Evolutionary conservation across 2,888 invertebrate genomes (phyloP).

Genomic region (Hydrotaea diabolus): DNA sequence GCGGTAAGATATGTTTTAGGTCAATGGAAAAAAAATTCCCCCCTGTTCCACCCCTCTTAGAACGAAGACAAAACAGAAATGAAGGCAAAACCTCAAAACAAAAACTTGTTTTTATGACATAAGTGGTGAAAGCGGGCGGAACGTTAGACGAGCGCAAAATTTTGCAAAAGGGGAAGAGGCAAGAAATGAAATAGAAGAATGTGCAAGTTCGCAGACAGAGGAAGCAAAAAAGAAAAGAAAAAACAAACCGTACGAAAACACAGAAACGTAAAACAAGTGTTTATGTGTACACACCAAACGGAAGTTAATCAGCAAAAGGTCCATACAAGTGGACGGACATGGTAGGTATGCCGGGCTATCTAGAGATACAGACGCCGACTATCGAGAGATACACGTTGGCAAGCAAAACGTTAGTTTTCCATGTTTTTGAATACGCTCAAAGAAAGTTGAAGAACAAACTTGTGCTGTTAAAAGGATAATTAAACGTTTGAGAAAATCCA

Average conservation of each 20-base stretch:
- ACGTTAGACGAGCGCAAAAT: background rate
- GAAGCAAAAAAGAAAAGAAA: too few species aligned
- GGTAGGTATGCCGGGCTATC: too few species aligned
- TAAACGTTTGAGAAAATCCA: background rate
- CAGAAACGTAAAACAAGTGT: slow-evolving; percentile 18
- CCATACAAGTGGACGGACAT: background rate
- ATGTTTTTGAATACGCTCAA: background rate
- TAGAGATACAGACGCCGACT: background rate
- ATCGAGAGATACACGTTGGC: background rate
- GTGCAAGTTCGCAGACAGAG: background rate
- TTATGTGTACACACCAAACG: slow-evolving; percentile 26
- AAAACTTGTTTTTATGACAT: slow-evolving; percentile 33
- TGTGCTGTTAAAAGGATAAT: slow-evolving; percentile 17
- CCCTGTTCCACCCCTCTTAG: background rate
- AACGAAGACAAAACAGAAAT: slow-evolving; percentile 18
- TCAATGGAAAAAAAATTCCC: slow-evolving; percentile 16
- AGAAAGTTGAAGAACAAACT: background rate
- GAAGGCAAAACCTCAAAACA: slow-evolving; percentile 20
- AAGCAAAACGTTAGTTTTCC: background rate
- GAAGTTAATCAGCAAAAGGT: slow-evolving; percentile 48
- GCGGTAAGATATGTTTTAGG: slow-evolving; percentile 18
- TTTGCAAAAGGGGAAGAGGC: background rate
- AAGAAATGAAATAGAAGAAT: background rate
- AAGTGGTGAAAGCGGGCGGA: slow-evolving; percentile 3
- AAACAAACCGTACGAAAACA: background rate